These are phyloP conservation scores for Vanessa cardui DNA, from an alignment of 2,888 invertebrate genomes.

Conservation along the genomic window DNA sequence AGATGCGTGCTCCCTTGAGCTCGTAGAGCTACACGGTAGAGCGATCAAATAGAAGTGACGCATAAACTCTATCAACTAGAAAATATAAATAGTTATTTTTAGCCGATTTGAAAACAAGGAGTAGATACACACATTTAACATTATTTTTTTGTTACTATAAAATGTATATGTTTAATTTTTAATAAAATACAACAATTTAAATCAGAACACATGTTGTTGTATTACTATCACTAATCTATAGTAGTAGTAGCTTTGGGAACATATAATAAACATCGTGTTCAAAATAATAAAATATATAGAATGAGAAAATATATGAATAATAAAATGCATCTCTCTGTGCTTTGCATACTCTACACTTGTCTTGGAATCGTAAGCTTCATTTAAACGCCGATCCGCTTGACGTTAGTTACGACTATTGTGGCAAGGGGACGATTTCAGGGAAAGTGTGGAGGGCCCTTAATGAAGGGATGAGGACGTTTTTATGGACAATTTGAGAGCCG, in stretches of 20 bases:
- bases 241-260: too few relatives aligned
- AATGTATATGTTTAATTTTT: too few relatives aligned
- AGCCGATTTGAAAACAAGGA: too few relatives aligned
- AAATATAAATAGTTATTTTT: background rate
- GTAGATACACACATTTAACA: too few relatives aligned
- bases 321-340: conserved; percentile 17
- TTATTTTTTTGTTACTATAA: background rate
- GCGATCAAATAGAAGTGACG: conserved; percentile 21
- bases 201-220: too few relatives aligned
- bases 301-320: too few relatives aligned
- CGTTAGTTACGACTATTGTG: conserved; percentile 63
- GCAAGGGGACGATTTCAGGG: conserved; percentile 47
- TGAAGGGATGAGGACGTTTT: conserved; percentile 49
- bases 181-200: too few relatives aligned
- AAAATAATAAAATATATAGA: too few relatives aligned
- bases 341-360: conserved; percentile 23
- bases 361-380: conserved; percentile 42
- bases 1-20: conserved; percentile 51
- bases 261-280: too few relatives aligned
- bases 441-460: conserved; percentile 52
- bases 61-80: background rate
- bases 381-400: conserved; percentile 53
- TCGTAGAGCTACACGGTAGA: conserved; percentile 33
- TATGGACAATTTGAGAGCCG: conserved; percentile 57
- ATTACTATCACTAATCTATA: too few relatives aligned